A percentile compares a stretch with the other conserved stretches of the same genome.
These are phyloP conservation scores for Epinotia brunnichana DNA, from an alignment of 2,888 invertebrate genomes.

Conservation along the genomic window DNA sequence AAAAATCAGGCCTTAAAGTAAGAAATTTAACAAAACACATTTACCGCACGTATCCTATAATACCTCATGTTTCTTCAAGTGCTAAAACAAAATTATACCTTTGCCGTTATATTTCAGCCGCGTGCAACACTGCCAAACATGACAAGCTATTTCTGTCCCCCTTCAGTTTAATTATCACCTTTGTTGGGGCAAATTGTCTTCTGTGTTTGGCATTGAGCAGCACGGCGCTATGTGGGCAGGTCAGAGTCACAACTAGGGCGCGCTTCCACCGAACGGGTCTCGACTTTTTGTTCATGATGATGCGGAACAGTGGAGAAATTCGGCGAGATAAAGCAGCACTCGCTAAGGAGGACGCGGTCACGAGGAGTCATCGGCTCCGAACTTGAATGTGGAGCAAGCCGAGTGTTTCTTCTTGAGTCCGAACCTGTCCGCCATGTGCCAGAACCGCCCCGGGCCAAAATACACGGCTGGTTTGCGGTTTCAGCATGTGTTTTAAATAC, in stretches of 20 bases:
- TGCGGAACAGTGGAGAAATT: constrained; percentile 82
- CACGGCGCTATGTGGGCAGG: constrained; percentile 58
- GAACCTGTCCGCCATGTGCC: constrained; percentile 68
- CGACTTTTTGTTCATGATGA: constrained; percentile 80
- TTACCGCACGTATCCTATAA: neutral
- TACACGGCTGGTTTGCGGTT: constrained; percentile 55
- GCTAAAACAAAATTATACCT: constrained; percentile 44
- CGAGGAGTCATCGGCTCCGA: constrained; percentile 80
- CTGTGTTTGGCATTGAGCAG: constrained; percentile 55
- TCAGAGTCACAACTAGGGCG: constrained; percentile 74
- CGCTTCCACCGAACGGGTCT: constrained; percentile 77
- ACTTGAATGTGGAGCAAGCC: constrained; percentile 77
- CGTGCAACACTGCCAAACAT: constrained; percentile 51
- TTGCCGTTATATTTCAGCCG: constrained; percentile 50
- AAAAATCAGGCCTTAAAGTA: neutral
- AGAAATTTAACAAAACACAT: neutral
- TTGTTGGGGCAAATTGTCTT: constrained; percentile 55
- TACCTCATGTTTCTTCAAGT: neutral
- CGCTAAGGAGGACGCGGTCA: constrained; percentile 80
- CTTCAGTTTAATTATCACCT: constrained; percentile 63
- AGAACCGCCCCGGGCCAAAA: constrained; percentile 63
- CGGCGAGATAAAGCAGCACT: constrained; percentile 78
- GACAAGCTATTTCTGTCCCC: constrained; percentile 56
- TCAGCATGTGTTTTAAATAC: constrained; percentile 45
- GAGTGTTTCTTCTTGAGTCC: constrained; percentile 73